These are phyloP conservation scores for Phalacrocorax brasilianus DNA, from an alignment of 2,113 vertebrate species.

Conservation along the genomic window DNA sequence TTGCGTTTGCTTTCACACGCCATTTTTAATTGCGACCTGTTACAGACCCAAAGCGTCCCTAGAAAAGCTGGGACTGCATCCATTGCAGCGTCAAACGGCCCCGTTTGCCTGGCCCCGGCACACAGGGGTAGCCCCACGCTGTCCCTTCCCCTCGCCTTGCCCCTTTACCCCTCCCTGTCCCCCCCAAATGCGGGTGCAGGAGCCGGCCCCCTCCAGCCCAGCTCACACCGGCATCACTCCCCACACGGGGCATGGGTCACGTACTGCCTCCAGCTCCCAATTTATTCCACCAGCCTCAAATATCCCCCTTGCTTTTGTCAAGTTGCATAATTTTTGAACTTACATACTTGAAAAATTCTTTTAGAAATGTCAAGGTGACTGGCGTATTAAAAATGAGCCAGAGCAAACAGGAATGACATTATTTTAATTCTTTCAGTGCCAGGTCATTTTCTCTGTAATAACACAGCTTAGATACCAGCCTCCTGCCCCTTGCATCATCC, in stretches of 20 bases:
- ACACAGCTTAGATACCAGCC: neutral
- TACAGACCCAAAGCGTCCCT: neutral
- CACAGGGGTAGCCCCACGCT: neutral
- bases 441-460: slow-evolving; percentile 54
- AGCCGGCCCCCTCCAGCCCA: neutral
- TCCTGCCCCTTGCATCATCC: neutral
- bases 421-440: slow-evolving; percentile 63
- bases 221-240: neutral
- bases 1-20: neutral
- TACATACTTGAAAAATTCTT: slow-evolving; percentile 71
- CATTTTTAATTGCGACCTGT: accelerated
- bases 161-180: accelerated
- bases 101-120: neutral
- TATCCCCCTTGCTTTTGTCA: slow-evolving; percentile 15
- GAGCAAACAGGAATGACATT: slow-evolving; percentile 73
- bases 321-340: slow-evolving; percentile 61
- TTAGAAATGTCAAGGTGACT: slow-evolving; percentile 75
- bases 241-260: neutral
- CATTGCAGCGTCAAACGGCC: accelerated
- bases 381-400: slow-evolving; percentile 52
- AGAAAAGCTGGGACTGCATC: neutral
- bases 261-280: neutral
- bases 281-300: neutral
- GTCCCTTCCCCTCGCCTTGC: neutral
- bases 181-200: accelerated